These are phyloP conservation scores for Aerospiza tachiro DNA, from an alignment of 2,797 vertebrate genomes.

Conservation along the genomic window DNA sequence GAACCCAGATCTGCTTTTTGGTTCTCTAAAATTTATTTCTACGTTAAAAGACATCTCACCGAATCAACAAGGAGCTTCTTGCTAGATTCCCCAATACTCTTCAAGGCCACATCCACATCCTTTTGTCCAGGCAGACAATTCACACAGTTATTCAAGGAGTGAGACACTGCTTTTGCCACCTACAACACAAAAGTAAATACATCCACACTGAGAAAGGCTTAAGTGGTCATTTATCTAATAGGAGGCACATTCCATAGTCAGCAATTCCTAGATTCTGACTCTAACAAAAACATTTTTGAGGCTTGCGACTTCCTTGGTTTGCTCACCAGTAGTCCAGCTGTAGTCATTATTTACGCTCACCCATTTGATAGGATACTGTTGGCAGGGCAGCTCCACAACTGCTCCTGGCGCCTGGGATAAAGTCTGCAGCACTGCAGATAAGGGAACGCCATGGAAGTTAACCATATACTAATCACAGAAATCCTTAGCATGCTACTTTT, in stretches of 20 bases:
- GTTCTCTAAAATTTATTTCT: not conserved
- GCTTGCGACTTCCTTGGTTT: not conserved
- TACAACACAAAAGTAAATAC: constrained; percentile 53
- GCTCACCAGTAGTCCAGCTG: not conserved
- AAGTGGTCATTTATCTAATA: not conserved
- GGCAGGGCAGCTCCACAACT: not conserved
- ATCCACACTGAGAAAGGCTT: not conserved
- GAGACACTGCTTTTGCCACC: constrained; percentile 98
- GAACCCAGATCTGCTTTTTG: not conserved
- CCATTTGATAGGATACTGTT: not conserved
- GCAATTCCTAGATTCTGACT: not conserved
- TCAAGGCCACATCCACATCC: constrained; percentile 96
- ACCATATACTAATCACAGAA: not conserved
- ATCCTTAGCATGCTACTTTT: not conserved
- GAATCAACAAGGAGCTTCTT: constrained; percentile 96
- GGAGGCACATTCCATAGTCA: not conserved
- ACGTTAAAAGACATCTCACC: constrained; percentile 75
- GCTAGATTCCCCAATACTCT: constrained; percentile 97
- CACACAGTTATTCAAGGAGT: constrained; percentile 97
- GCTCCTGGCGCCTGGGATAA: not conserved
- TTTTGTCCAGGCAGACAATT: constrained; percentile 98
- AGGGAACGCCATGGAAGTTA: not conserved
- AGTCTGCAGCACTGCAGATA: not conserved
- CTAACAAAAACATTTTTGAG: not conserved
- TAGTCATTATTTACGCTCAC: not conserved